These are phyloP conservation scores for Gerosis bhagava DNA, from an alignment of 2,888 invertebrate genomes.

Conservation along the genomic window DNA sequence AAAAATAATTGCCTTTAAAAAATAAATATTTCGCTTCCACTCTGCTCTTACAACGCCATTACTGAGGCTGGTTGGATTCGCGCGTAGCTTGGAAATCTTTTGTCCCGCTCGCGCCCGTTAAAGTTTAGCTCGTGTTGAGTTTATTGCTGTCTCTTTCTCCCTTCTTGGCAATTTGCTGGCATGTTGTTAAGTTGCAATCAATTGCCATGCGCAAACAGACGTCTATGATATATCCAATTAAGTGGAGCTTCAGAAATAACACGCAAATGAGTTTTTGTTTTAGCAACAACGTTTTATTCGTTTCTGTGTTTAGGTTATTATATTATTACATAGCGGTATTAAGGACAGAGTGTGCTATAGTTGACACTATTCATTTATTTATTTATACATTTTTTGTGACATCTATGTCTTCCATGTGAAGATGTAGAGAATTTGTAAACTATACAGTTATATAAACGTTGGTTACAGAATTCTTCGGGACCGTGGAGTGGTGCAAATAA, in stretches of 20 bases:
- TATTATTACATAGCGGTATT: too few relatives aligned
- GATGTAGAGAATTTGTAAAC: too few relatives aligned
- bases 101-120: conserved; percentile 41
- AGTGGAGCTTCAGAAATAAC: conserved; percentile 50
- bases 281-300: conserved; percentile 8
- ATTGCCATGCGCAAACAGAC: conserved; percentile 83
- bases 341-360: too few relatives aligned
- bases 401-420: too few relatives aligned
- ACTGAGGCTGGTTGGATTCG: conserved; percentile 41
- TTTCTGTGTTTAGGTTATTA: neutral
- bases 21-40: conserved; percentile 63
- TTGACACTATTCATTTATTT: too few relatives aligned
- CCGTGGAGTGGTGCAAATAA: too few relatives aligned
- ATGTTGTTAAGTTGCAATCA: conserved; percentile 82
- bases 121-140: neutral
- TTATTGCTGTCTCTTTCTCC: conserved; percentile 46
- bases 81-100: conserved; percentile 28
- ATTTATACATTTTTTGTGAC: too few relatives aligned
- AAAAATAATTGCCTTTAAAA: conserved; percentile 65
- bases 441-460: too few relatives aligned
- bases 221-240: conserved; percentile 83
- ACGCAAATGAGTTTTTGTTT: conserved; percentile 46
- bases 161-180: conserved; percentile 74
- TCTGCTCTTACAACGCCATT: conserved; percentile 57
- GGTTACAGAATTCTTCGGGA: too few relatives aligned